These are phyloP conservation scores for Cherax destructor DNA, from an alignment of 1,140 invertebrate species.

Conservation along the genomic window DNA sequence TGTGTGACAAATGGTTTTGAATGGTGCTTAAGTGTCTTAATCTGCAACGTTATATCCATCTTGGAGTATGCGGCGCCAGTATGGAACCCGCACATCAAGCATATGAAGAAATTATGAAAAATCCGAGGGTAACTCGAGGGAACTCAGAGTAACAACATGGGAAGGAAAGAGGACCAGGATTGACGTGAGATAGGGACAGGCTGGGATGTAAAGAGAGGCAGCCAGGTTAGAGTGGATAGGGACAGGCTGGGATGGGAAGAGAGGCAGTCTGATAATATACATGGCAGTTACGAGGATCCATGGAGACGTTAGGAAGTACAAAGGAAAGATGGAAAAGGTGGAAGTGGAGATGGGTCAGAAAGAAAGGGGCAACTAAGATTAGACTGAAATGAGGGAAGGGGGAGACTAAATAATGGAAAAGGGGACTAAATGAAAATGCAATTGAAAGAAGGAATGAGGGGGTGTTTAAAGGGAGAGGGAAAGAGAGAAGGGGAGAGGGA, in stretches of 20 bases:
- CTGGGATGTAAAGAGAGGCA: not conserved
- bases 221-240: not conserved
- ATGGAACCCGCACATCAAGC: no score
- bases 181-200: not conserved
- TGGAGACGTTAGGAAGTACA: not conserved
- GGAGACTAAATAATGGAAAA: not conserved
- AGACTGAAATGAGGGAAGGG: not conserved
- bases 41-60: no score
- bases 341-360: no score
- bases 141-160: no score
- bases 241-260: not conserved
- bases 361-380: not conserved
- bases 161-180: not conserved
- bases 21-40: no score
- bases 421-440: not conserved
- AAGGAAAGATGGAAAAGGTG: not conserved
- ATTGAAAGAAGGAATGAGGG: not conserved
- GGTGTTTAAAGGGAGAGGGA: not conserved
- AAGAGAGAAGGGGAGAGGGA: not conserved
- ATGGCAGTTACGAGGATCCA: not conserved
- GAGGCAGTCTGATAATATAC: not conserved
- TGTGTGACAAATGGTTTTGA: no score
- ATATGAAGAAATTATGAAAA: no score
- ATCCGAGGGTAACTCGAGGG: not conserved
- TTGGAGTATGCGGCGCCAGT: no score